Conservation (phyloP, 2,888 invertebrate species). For the Cephonodes hylas region DNA sequence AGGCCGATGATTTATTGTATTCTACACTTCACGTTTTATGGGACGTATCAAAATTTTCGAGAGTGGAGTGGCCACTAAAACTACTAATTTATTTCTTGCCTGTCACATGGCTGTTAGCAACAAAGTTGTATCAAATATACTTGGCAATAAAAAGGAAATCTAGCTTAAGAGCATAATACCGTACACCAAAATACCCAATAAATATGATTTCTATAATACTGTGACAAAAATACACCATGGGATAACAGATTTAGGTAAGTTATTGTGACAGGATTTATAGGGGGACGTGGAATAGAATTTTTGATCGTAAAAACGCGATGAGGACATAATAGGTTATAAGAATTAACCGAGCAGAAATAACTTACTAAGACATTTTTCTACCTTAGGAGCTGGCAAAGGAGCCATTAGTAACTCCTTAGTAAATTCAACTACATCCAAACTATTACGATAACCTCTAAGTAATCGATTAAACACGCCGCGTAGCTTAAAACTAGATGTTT, state of each 20-base stretch:
- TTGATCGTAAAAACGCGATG: neutral
- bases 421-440: no score
- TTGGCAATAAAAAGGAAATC: constrained; percentile 3
- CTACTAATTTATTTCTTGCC: neutral
- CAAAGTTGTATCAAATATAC: constrained; percentile 10
- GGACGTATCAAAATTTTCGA: constrained; percentile 10
- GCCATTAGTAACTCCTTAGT: no score
- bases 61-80: constrained; percentile 7
- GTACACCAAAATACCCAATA: neutral
- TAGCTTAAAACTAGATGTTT: no score
- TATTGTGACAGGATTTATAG: neutral
- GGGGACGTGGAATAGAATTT: neutral
- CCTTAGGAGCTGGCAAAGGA: no score
- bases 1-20: constrained; percentile 57
- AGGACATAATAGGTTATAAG: neutral
- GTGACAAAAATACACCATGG: neutral
- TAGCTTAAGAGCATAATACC: neutral
- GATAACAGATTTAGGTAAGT: neutral
- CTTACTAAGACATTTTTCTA: no score
- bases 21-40: constrained; percentile 16
- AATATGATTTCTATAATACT: neutral
- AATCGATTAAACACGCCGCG: no score
- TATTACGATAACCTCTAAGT: no score
- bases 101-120: constrained; percentile 6
- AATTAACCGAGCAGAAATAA: neutral